phyloP scores from a whole-genome alignment of 2,888 invertebrate species.

The Eudemis profundana region DNA sequence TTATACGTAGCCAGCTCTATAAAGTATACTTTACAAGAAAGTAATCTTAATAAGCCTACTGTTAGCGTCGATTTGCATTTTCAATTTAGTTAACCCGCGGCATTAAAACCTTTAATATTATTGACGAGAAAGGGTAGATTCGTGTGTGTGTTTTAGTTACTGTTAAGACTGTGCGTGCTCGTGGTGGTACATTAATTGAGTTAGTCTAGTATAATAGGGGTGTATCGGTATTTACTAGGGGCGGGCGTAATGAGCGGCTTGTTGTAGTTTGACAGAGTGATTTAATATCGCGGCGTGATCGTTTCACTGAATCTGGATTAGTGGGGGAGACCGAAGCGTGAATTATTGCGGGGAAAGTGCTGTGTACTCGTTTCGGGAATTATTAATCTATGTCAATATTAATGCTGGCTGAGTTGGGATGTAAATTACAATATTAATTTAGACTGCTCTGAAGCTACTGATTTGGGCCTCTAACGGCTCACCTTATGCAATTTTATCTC shows the following conservation, averaged over 20 bases:
- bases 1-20: conserved; percentile 57
- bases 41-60: conserved; percentile 61
- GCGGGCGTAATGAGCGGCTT: conserved; percentile 77
- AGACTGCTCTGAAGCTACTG: not conserved
- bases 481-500: not conserved
- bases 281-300: conserved; percentile 77
- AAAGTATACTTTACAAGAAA: conserved; percentile 64
- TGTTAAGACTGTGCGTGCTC: conserved; percentile 47
- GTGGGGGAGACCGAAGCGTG: conserved; percentile 71
- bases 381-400: conserved; percentile 57
- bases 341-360: conserved; percentile 72
- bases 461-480: no score
- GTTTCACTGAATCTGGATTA: conserved; percentile 80
- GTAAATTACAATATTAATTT: conserved; percentile 33
- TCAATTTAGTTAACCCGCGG: conserved; percentile 52
- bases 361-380: conserved; percentile 59
- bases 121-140: conserved; percentile 44
- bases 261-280: conserved; percentile 82
- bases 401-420: conserved; percentile 38
- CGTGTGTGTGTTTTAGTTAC: conserved; percentile 43
- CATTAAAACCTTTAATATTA: conserved; percentile 37
- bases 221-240: conserved; percentile 69
- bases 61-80: conserved; percentile 61
- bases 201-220: conserved; percentile 65
- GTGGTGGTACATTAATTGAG: conserved; percentile 63